Percentiles rank a stretch among this genome's conserved stretches.
Evolutionary conservation across 1,140 invertebrate species (phyloP).

Genomic region (Drosophila quadrilineata): DNA sequence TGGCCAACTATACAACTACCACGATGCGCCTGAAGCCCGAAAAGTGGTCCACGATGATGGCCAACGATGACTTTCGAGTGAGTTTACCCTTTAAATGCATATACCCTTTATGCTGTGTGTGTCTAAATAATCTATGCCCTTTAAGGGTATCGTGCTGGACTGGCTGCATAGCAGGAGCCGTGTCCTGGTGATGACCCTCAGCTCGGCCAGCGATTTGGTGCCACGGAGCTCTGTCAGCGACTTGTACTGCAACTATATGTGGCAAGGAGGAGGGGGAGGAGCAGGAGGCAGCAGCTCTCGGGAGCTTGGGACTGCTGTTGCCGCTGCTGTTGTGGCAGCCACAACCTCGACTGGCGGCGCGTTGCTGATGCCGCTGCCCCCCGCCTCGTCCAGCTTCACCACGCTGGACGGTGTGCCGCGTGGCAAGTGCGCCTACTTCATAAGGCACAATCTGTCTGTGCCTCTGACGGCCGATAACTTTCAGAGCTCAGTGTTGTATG

Average conservation of each 20-base stretch:
- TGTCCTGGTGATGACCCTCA: constrained; percentile 83
- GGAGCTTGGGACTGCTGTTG: constrained; percentile 82
- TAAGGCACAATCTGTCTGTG: constrained; percentile 83
- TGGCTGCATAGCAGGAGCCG: constrained; percentile 83
- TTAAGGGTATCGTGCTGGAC: constrained; percentile 82
- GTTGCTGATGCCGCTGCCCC: constrained; percentile 60
- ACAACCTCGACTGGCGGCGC: constrained; percentile 53
- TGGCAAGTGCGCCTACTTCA: constrained; percentile 87
- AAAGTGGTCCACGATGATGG: constrained; percentile 89
- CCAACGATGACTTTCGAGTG: constrained; percentile 82
- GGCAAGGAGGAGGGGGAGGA: constrained; percentile 8
- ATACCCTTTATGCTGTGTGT: neutral
- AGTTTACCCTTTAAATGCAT: constrained; percentile 18
- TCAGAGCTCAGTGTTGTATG: constrained; percentile 85
- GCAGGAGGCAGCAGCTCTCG: constrained; percentile 58
- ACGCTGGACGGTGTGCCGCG: constrained; percentile 81
- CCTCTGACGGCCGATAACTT: constrained; percentile 84
- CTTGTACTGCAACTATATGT: constrained; percentile 59
- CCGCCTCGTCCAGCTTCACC: constrained; percentile 66
- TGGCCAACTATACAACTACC: constrained; percentile 82
- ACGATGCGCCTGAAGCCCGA: constrained; percentile 88
- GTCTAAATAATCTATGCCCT: constrained; percentile 7
- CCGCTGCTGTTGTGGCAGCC: constrained; percentile 54
- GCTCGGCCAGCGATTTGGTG: constrained; percentile 81
- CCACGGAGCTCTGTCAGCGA: constrained; percentile 66